Evolutionary conservation across 2,888 invertebrate genomes (phyloP), one percentile per base, ranked within the genome.

Genomic region (Epirrhoe alternata): DNA sequence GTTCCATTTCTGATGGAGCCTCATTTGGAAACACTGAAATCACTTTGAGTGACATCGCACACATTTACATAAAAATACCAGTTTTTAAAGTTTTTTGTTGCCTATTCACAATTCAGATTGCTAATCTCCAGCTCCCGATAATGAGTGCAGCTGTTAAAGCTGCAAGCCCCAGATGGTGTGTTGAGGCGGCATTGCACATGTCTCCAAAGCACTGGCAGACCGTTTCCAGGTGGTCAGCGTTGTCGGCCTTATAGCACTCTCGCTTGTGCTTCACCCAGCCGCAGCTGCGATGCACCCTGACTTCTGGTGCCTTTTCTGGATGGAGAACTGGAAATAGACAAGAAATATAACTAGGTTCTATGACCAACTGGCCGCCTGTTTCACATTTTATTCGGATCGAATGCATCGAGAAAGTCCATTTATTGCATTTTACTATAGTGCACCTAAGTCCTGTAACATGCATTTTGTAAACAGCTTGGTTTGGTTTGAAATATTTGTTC

Each of bases 131-230:
- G 68, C 75, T 82, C 56, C 74, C 42, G 7, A 84, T 70, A 16
- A 85, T 66, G 66, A 76, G 72, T 49, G 80, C 7, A 0, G 68
- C 58, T 14, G 73, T 65, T 3, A 81, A 49, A 70, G 70, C 74
- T 77, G 82, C 81, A 76, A 82, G 14, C 76, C 81, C 80, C 73
- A 80, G 71, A 69, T 78, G 58, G 0, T 82, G 73, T 7, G 79
- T 69, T 17, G 80, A 62, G 47, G 85, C 87, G 17, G 81, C 81
- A 62, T 95, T 96, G 82, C 95, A 95, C 70, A 93, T 94, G 78
- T 95, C 95, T 0, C 86, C 83, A 78, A 92, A 94, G 79, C 95
- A 96, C 69, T 94, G 93, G 77, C 95, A 96, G 66, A 94, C 94
- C 0, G 84, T 92, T 74, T 95, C 95, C 14, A 91, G 84, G 76